A percentile compares a stretch with the other conserved stretches of the same genome.
These are phyloP conservation scores for Eciton burchellii DNA, from an alignment of 1,140 invertebrate species.

Conservation along the genomic window DNA sequence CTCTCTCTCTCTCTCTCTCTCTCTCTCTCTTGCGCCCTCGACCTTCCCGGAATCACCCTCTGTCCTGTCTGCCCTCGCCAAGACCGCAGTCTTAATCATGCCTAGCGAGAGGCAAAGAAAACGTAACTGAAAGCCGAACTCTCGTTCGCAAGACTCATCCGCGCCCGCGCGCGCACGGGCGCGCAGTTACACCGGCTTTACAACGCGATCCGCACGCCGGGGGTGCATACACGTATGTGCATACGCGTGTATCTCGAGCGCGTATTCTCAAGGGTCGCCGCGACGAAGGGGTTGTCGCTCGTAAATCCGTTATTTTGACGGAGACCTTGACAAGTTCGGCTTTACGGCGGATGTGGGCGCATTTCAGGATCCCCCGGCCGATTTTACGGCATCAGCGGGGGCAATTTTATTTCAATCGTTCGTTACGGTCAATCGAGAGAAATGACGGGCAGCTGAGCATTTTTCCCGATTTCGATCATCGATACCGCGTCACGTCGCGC, in stretches of 20 bases:
- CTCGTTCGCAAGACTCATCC: background rate
- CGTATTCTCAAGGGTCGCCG: constrained; percentile 31
- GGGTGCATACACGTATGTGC: background rate
- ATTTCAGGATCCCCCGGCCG: background rate
- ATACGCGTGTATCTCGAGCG: constrained; percentile 37
- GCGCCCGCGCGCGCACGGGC: too few species aligned
- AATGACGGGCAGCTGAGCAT: background rate
- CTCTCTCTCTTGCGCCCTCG: constrained; percentile 41
- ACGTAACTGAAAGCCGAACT: constrained; percentile 28
- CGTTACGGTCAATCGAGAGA: constrained; percentile 22
- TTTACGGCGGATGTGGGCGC: background rate
- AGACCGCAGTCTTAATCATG: constrained; percentile 62
- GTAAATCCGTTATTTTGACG: constrained; percentile 66
- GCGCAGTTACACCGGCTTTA: constrained; percentile 11
- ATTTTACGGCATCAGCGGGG: background rate
- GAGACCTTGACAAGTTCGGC: too few species aligned
- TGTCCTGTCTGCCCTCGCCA: background rate
- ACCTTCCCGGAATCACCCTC: background rate
- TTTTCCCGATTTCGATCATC: background rate
- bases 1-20: background rate
- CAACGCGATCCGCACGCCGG: background rate
- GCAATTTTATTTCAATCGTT: constrained; percentile 21
- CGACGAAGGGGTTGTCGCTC: constrained; percentile 40
- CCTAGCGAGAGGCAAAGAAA: constrained; percentile 37
- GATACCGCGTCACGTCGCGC: background rate